Conservation (phyloP, 2,797 vertebrate species). For the Meda fulgida region DNA sequence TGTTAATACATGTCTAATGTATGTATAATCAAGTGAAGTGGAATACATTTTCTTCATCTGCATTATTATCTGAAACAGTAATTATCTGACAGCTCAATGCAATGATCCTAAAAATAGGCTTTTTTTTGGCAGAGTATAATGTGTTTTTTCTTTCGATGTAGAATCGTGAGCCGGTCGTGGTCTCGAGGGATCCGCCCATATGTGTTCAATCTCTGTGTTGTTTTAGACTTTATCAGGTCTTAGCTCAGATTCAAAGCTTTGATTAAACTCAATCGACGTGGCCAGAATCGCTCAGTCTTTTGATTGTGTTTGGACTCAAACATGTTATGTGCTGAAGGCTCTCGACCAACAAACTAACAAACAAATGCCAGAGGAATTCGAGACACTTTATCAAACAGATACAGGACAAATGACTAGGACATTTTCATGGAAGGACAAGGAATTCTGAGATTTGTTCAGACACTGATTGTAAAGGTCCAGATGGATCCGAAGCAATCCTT, state of each 20-base stretch:
- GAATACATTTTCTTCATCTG: too few species aligned
- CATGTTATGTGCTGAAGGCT: constrained; percentile 1
- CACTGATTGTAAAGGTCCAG: neutral
- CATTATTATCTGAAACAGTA: too few species aligned
- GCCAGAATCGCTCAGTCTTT: neutral
- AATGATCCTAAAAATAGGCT: neutral
- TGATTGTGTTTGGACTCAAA: constrained; percentile 5
- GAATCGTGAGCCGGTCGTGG: neutral
- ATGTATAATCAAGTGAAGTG: neutral
- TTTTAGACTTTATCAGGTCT: neutral
- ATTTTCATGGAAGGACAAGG: neutral
- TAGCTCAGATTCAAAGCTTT: neutral
- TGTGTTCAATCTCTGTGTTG: constrained; percentile 7
- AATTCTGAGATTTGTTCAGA: neutral
- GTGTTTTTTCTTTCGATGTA: neutral
- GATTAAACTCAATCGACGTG: neutral
- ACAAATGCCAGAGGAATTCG: constrained; percentile 12
- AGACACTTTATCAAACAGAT: neutral
- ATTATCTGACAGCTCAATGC: too few species aligned
- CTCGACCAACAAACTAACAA: constrained; percentile 8
- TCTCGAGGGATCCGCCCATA: neutral
- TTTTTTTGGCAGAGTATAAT: neutral
- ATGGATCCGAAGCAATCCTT: neutral
- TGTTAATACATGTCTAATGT: neutral
- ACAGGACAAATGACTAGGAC: neutral